A percentile compares a stretch with the other conserved stretches of the same genome.
phyloP scores from a whole-genome alignment of 2,113 vertebrate species.

The Muscicapa adusta region DNA sequence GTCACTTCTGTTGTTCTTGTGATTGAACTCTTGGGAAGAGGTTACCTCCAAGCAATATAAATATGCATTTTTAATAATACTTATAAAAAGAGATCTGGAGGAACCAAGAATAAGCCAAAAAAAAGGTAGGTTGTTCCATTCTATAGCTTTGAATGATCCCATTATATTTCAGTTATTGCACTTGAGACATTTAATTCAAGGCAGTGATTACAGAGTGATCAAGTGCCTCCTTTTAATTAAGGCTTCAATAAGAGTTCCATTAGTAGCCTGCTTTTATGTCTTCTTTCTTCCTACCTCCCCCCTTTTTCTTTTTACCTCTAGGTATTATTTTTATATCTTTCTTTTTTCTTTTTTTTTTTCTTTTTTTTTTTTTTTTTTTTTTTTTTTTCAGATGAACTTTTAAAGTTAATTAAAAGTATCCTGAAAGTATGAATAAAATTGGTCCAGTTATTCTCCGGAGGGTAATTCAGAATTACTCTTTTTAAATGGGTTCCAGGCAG shows the following conservation, averaged over 20 bases:
- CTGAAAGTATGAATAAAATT: background rate
- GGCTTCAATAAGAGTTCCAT: background rate
- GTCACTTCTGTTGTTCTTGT: background rate
- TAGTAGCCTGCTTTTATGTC: background rate
- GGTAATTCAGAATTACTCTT: background rate
- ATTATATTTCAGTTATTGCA: background rate
- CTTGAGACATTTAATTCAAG: background rate
- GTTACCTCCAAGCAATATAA: background rate
- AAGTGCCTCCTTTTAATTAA: conserved; percentile 10
- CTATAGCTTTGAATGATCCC: background rate
- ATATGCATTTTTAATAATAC: background rate
- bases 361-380: background rate
- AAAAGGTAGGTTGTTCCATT: background rate
- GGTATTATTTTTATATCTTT: background rate
- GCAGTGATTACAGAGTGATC: background rate
- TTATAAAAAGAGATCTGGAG: background rate
- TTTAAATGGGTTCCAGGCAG: background rate
- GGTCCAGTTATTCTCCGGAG: background rate
- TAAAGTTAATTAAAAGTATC: background rate
- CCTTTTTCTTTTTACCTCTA: background rate
- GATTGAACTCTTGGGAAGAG: background rate
- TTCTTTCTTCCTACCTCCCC: background rate
- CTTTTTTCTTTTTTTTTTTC: background rate
- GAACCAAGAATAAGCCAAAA: background rate
- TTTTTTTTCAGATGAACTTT: background rate